These are phyloP conservation scores for Drosophila neotestacea DNA, from an alignment of 2,888 invertebrate species.

Conservation along the genomic window DNA sequence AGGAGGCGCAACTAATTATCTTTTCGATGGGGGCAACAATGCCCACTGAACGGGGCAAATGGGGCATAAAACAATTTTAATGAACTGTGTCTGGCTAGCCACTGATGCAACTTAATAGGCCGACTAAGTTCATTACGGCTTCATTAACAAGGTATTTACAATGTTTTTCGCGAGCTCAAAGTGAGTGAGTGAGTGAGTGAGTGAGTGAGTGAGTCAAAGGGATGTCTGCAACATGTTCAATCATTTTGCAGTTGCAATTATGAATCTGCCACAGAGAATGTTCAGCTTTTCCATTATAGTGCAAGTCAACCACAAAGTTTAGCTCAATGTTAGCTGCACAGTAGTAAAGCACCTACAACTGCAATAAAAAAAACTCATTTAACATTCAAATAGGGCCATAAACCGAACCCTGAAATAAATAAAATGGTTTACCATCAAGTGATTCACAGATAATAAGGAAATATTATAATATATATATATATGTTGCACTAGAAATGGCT, in stretches of 20 bases:
- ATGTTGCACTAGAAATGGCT: not conserved
- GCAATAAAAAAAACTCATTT: slow-evolving; percentile 19
- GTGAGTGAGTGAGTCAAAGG: slow-evolving; percentile 8
- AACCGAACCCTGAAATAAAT: slow-evolving; percentile 1
- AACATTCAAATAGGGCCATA: slow-evolving; percentile 11
- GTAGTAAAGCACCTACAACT: not conserved
- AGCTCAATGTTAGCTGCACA: not conserved
- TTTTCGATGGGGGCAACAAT: slow-evolving; percentile 1
- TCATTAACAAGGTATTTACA: slow-evolving; percentile 15
- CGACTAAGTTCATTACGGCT: slow-evolving; percentile 25
- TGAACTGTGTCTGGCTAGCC: slow-evolving; percentile 8
- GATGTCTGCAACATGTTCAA: slow-evolving; percentile 50
- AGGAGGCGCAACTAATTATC: slow-evolving; percentile 12
- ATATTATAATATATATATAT: not conserved
- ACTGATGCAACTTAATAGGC: not conserved
- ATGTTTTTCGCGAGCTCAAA: no score
- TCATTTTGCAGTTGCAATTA: slow-evolving; percentile 43
- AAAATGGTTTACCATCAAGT: slow-evolving; percentile 6
- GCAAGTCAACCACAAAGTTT: slow-evolving; percentile 8
- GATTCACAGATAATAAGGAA: not conserved
- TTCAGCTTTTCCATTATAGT: not conserved
- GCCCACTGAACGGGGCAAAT: not conserved
- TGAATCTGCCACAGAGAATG: slow-evolving; percentile 12
- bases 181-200: not conserved
- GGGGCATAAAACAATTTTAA: slow-evolving; percentile 11